These are phyloP conservation scores for Opisthocomus hoazin DNA, from an alignment of 2,113 vertebrate genomes.

Conservation along the genomic window DNA sequence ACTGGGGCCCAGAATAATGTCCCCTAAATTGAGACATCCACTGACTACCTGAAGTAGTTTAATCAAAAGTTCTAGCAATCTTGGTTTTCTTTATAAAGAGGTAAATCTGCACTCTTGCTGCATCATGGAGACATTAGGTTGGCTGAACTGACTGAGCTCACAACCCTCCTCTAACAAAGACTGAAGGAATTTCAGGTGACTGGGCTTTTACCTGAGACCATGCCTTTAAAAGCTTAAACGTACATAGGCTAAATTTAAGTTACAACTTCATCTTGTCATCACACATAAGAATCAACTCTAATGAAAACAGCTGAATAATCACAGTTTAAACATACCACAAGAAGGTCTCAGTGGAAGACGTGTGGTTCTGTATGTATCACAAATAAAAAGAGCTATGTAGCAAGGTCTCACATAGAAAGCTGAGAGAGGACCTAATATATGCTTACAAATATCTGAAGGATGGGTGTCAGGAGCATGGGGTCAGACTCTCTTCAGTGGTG, in stretches of 20 bases:
- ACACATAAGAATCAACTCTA: neutral
- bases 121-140: neutral
- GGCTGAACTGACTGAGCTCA: neutral
- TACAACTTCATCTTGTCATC: neutral
- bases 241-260: neutral
- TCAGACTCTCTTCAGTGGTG: too few relatives aligned
- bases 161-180: neutral
- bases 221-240: neutral
- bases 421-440: too few relatives aligned
- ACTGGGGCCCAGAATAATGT: neutral
- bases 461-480: too few relatives aligned
- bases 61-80: neutral
- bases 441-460: too few relatives aligned
- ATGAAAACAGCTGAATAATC: neutral
- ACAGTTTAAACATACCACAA: neutral
- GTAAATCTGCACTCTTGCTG: neutral
- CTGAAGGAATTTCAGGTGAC: neutral
- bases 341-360: neutral
- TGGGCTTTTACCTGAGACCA: neutral
- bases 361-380: accelerated
- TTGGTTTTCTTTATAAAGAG: neutral
- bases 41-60: neutral
- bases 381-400: neutral
- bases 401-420: neutral
- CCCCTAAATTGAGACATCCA: neutral